Evolutionary conservation across 2,888 invertebrate species (phyloP).

Genomic region (Drosophila nigricruria): DNA sequence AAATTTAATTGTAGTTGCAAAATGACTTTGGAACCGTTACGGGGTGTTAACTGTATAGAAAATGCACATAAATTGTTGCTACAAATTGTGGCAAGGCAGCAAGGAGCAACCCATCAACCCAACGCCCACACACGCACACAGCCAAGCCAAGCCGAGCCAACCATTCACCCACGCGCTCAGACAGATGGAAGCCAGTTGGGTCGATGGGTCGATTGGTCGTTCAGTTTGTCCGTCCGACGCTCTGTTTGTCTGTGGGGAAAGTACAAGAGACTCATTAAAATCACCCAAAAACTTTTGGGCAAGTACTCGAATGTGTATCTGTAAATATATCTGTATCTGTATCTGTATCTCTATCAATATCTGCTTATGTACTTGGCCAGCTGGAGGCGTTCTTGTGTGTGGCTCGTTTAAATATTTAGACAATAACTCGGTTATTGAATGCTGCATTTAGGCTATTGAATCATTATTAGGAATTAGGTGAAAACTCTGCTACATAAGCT

Average conservation of each 20-base stretch:
- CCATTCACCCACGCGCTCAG: slow-evolving; percentile 38
- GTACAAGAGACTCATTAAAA: slow-evolving; percentile 52
- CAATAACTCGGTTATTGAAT: slow-evolving; percentile 57
- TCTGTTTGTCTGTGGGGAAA: slow-evolving; percentile 23
- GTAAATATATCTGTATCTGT: slow-evolving; percentile 16
- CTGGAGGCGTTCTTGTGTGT: slow-evolving; percentile 37
- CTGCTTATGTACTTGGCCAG: slow-evolving; percentile 15
- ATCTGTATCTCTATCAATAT: slow-evolving; percentile 16
- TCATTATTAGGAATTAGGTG: slow-evolving; percentile 36
- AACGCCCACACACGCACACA: slow-evolving; percentile 24
- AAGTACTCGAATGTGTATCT: slow-evolving; percentile 22
- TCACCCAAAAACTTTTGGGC: slow-evolving; percentile 17
- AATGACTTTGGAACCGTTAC: slow-evolving; percentile 61
- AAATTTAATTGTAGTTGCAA: slow-evolving; percentile 70
- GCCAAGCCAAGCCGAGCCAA: too few species aligned
- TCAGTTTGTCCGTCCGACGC: background rate
- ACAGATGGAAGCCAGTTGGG: slow-evolving; percentile 38
- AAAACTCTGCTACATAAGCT: slow-evolving; percentile 38
- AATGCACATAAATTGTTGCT: slow-evolving; percentile 69
- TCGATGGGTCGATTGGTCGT: slow-evolving; percentile 23
- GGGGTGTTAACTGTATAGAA: slow-evolving; percentile 63
- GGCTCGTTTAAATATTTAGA: slow-evolving; percentile 71
- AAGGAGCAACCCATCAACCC: slow-evolving; percentile 15
- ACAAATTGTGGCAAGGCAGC: slow-evolving; percentile 31
- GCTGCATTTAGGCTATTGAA: slow-evolving; percentile 34